These are phyloP conservation scores for Buteo buteo DNA, from an alignment of 2,113 vertebrate genomes.

Conservation along the genomic window DNA sequence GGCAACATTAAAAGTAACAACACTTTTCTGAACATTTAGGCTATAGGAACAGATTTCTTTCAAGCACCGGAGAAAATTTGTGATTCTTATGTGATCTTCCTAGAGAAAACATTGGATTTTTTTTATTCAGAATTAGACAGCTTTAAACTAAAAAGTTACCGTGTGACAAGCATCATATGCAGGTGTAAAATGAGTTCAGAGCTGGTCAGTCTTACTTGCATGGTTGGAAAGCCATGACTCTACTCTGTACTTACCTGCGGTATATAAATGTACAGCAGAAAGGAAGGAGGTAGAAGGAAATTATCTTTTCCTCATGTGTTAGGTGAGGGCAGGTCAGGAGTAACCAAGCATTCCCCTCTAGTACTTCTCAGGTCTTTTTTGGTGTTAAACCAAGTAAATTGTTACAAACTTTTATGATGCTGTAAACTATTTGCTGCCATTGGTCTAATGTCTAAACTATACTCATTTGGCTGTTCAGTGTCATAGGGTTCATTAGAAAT, in stretches of 20 bases:
- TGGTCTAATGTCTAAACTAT: neutral
- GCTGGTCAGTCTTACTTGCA: neutral
- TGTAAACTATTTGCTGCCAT: neutral
- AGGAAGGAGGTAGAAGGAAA: neutral
- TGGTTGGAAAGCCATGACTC: neutral
- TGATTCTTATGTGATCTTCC: slow-evolving; percentile 58
- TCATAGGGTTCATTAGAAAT: neutral
- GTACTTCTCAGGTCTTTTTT: neutral
- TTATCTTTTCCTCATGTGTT: neutral
- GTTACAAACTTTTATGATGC: neutral
- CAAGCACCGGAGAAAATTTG: slow-evolving; percentile 47
- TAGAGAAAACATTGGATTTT: slow-evolving; percentile 35
- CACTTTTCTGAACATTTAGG: slow-evolving; percentile 64
- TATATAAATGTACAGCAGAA: neutral
- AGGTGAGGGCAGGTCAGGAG: neutral
- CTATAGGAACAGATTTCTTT: slow-evolving; percentile 67
- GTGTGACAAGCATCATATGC: neutral
- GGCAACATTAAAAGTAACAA: slow-evolving; percentile 62
- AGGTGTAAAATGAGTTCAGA: neutral
- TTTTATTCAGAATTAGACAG: neutral
- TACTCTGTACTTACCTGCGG: neutral
- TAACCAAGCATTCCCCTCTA: neutral
- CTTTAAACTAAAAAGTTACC: neutral
- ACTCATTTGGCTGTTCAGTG: neutral
- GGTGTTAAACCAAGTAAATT: neutral